phyloP scores from a whole-genome alignment of 2,888 invertebrate genomes.

The Thera obeliscata region DNA sequence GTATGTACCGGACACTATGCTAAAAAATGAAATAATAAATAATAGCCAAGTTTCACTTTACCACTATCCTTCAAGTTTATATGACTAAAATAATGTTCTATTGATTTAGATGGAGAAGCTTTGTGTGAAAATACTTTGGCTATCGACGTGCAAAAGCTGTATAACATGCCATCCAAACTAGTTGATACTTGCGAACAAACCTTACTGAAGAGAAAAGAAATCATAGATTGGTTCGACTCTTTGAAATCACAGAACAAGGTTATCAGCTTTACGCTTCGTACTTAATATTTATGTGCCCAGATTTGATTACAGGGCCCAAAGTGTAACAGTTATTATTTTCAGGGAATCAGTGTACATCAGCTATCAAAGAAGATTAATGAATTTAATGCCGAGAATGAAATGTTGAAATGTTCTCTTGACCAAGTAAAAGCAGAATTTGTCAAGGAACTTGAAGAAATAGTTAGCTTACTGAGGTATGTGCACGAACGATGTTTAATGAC shows the following conservation, averaged over 20 bases:
- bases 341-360: conserved; percentile 59
- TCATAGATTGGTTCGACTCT: conserved; percentile 69
- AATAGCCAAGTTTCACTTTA: too few species aligned
- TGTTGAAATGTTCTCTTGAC: conserved; percentile 59
- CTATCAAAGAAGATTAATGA: conserved; percentile 68
- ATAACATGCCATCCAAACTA: conserved; percentile 64
- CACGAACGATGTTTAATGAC: not conserved
- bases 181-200: conserved; percentile 68
- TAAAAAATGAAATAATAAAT: too few species aligned
- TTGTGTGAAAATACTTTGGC: conserved; percentile 22
- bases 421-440: conserved; percentile 62
- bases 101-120: conserved; percentile 17
- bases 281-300: too few species aligned
- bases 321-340: conserved; percentile 7
- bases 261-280: conserved; percentile 6
- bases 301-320: not conserved
- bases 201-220: conserved; percentile 64
- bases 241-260: conserved; percentile 63
- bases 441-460: conserved; percentile 59
- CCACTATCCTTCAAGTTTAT: too few species aligned
- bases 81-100: not conserved
- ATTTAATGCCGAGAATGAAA: conserved; percentile 70
- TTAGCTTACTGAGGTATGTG: conserved; percentile 61
- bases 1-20: too few species aligned
- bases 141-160: conserved; percentile 62